A percentile compares a stretch with the other conserved stretches of the same genome.
Evolutionary conservation across 2,888 invertebrate genomes (phyloP).

Genomic region (Neuroscelio doddi): DNA sequence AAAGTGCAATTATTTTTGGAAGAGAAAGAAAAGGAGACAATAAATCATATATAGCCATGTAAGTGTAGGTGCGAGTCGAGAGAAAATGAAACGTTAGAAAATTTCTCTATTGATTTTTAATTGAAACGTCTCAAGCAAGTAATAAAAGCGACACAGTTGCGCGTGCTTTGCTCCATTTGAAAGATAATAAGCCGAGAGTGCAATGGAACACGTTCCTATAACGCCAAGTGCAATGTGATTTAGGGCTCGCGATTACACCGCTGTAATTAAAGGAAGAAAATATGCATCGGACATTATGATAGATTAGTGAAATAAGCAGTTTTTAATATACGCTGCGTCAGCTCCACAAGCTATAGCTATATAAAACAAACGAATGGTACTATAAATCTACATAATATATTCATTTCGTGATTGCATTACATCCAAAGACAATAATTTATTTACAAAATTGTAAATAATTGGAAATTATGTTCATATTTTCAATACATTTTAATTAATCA

Average conservation of each 20-base stretch:
- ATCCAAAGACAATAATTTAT: too few species aligned
- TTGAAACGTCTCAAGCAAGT: constrained; percentile 44
- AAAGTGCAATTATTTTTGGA: too few species aligned
- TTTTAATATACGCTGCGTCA: constrained; percentile 58
- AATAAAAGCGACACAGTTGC: constrained; percentile 43
- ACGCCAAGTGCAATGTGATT: constrained; percentile 44
- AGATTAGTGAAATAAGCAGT: constrained; percentile 58
- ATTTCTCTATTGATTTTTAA: constrained; percentile 44
- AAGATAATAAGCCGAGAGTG: constrained; percentile 43
- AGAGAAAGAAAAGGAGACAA: too few species aligned
- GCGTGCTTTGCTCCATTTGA: too few species aligned
- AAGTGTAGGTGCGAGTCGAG: constrained; percentile 19
- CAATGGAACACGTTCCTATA: constrained; percentile 40
- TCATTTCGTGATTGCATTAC: too few species aligned
- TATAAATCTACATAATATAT: constrained; percentile 15
- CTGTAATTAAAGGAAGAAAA: constrained; percentile 50
- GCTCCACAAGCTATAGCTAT: constrained; percentile 50
- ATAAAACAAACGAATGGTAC: constrained; percentile 57
- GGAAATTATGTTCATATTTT: too few species aligned
- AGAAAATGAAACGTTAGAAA: constrained; percentile 32
- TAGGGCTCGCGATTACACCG: constrained; percentile 45
- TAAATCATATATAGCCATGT: constrained; percentile 26
- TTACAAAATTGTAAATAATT: too few species aligned
- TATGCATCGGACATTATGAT: constrained; percentile 56
- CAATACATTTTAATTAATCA: too few species aligned